Evolutionary conservation across 1,140 invertebrate genomes (phyloP).

Genomic region (Drosophila lowei): DNA sequence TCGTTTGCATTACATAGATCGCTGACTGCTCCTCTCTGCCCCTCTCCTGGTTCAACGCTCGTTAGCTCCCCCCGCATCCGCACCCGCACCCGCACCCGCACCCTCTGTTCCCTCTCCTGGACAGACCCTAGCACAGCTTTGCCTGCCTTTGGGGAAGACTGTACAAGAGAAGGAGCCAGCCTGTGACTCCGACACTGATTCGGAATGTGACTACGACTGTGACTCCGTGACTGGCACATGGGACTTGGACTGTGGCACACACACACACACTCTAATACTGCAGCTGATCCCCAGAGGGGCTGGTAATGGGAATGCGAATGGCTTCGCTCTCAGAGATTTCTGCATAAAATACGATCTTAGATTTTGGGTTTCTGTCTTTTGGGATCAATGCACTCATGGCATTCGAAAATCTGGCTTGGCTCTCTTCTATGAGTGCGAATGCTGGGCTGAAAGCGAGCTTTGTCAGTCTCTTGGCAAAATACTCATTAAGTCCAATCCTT

Average conservation of each 20-base stretch:
- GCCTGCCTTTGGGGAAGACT: slow-evolving; percentile 33
- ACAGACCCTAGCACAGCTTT: slow-evolving; percentile 7
- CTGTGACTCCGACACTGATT: slow-evolving; percentile 25
- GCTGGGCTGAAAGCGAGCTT: no score
- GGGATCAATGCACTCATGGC: slow-evolving; percentile 58
- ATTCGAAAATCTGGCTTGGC: neutral
- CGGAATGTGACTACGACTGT: slow-evolving; percentile 1
- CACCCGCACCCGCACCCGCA: neutral
- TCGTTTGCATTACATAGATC: slow-evolving; percentile 68
- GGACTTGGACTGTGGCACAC: slow-evolving; percentile 6
- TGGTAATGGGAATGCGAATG: no score
- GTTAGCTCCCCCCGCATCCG: neutral
- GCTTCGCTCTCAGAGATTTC: slow-evolving; percentile 25
- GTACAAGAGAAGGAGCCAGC: slow-evolving; percentile 45
- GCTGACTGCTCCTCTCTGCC: neutral
- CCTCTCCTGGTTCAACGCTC: neutral
- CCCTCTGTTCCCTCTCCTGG: neutral
- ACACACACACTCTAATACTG: neutral
- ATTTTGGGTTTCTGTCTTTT: slow-evolving; percentile 18
- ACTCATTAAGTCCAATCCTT: neutral
- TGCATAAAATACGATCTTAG: slow-evolving; percentile 24
- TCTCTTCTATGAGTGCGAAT: no score
- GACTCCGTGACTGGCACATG: neutral
- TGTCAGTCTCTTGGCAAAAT: no score
- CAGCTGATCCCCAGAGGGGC: no score